Base-by-base conservation (phyloP, 2,888 invertebrate species). In the Drosophila prolongata region DNA sequence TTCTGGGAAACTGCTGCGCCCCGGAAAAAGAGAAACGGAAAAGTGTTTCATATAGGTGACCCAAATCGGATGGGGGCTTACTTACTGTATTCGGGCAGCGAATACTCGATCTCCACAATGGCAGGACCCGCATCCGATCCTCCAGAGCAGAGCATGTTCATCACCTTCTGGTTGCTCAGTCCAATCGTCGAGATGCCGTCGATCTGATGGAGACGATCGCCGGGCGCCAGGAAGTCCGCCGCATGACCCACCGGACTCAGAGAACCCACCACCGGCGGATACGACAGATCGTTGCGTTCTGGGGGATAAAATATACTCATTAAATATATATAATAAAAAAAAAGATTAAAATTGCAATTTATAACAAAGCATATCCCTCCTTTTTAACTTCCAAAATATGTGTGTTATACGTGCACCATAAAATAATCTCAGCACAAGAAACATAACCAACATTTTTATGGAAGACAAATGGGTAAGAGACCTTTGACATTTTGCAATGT, bases 71-170 rank as follows among this genome's bases (percentile, higher is more conserved):
- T 34, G 8, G 35, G 35, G 35, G 49, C 8, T 13, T 14, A 93
- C 94, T 94, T 91, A 96, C 97, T 95, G 92, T 95, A 95, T 89
- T 95, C 95, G 34, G 97, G 97, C 90, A 97, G 94, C 73, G 96
- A 95, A 92, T 97, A 97, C 90, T 97, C 96, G 76, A 97, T 95
- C 92, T 97, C 97, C 85, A 97, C 92, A n/a, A 95, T 93, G 9
- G 97, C 96, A 59, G 95, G 93, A 69, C 95, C 95, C 75, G 95
- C 95, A 67, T 90, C 90, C 1, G 73, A 44, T n/a, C 89, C 83
- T 16, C 95, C 74, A 1, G 76, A 70, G 90, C 96, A 95, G 78
- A 97, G 91, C 77, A 95, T 94, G 71, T 84, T 92, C 77, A 95
- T 94, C 37, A 97, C 95, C 90, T 97, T 96, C 77, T 96, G 95